Evolutionary conservation across 2,888 invertebrate species (phyloP).

Genomic region (Vannuccia rotundouncinata): DNA sequence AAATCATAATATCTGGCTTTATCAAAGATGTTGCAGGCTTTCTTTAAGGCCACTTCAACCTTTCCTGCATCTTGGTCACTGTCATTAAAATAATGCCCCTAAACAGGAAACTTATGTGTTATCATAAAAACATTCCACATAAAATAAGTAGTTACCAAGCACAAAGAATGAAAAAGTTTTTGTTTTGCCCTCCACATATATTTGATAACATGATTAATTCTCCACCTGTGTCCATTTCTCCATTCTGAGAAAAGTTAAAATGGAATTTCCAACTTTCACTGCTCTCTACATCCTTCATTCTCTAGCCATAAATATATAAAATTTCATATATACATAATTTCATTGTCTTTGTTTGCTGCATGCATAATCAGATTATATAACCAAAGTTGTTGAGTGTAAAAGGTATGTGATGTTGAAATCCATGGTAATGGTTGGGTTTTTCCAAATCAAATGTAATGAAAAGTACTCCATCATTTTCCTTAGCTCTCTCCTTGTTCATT

Average conservation of each 20-base stretch:
- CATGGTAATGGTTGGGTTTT: constrained; percentile 20
- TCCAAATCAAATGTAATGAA: constrained; percentile 18
- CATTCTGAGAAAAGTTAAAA: not conserved
- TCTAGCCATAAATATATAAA: not conserved
- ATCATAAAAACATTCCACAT: not conserved
- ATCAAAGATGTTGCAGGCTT: constrained; percentile 5
- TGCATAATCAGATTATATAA: too few species aligned
- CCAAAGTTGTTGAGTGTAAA: not conserved
- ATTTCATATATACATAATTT: too few species aligned
- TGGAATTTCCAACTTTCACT: not conserved
- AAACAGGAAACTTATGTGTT: constrained; percentile 5
- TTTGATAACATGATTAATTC: not conserved
- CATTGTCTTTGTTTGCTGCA: too few species aligned
- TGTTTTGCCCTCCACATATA: not conserved
- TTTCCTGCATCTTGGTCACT: constrained; percentile 13
- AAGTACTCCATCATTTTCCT: not conserved
- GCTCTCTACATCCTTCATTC: not conserved
- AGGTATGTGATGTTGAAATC: not conserved
- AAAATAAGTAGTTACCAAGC: not conserved
- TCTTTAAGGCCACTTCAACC: constrained; percentile 10
- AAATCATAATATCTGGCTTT: not conserved
- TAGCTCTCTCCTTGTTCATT: not conserved
- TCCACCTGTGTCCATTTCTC: too few species aligned
- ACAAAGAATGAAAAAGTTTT: not conserved
- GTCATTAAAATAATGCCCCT: not conserved